Percentiles rank a stretch among this genome's conserved stretches.
Evolutionary conservation across 2,888 invertebrate species (phyloP).

Genomic region (Macrosoma leucophasiata): DNA sequence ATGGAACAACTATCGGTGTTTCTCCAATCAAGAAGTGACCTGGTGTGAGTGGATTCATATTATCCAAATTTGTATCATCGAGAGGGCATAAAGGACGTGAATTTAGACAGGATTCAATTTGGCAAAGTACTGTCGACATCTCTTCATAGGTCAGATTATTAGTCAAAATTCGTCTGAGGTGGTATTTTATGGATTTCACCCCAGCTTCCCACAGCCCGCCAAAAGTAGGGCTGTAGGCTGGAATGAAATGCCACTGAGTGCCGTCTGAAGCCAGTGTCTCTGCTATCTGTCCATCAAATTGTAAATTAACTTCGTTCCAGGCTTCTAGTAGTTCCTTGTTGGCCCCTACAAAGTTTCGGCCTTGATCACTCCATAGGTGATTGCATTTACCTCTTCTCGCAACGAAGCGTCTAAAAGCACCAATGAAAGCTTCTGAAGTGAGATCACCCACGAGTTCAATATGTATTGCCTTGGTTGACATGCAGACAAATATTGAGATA

Average conservation of each 20-base stretch:
- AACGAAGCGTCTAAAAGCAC: conserved; percentile 15
- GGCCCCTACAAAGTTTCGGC: conserved; percentile 19
- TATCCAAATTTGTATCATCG: neutral
- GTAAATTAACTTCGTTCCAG: conserved; percentile 7
- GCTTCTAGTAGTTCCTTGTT: conserved; percentile 13
- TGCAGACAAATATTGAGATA: conserved; percentile 19
- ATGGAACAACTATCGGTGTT: conserved; percentile 8
- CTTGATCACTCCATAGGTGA: conserved; percentile 21
- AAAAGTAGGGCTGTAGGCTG: conserved; percentile 21
- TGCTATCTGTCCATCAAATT: conserved; percentile 7
- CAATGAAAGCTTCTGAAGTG: conserved; percentile 10
- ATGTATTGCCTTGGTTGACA: conserved; percentile 17
- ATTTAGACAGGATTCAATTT: conserved; percentile 10
- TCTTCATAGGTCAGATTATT: conserved; percentile 16
- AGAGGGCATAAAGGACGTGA: neutral
- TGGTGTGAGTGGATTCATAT: conserved; percentile 12
- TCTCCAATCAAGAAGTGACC: conserved; percentile 21
- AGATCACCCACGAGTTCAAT: conserved; percentile 15
- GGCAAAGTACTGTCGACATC: conserved; percentile 10
- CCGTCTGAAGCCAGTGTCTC: conserved; percentile 10
- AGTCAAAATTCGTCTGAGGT: conserved; percentile 17
- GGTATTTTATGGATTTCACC: conserved; percentile 23
- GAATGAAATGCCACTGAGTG: conserved; percentile 27
- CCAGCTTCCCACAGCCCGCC: conserved; percentile 28
- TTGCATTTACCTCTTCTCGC: conserved; percentile 14